Base-by-base conservation (phyloP, 1,140 invertebrate species). In the Atta texana region DNA sequence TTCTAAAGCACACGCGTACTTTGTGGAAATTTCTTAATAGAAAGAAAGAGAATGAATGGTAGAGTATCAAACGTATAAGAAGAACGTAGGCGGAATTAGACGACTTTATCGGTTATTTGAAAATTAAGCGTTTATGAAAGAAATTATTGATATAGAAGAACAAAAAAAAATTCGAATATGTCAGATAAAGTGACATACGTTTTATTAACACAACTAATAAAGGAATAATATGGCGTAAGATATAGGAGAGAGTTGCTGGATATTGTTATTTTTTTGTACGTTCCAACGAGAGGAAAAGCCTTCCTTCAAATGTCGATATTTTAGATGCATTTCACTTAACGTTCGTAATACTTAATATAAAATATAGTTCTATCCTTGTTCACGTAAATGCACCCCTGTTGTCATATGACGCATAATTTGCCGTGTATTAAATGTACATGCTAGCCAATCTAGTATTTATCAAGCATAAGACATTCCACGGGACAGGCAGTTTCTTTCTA, bases 71-170 rank as follows among this genome's bases (percentile, higher is more conserved):
- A 10, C n/a, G 34, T 39, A 34, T 34, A 34, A 39, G 34, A 39
- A 39, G 6, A 39, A 28, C 18, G n/a, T 21, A n/a, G 53, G 44
- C 59, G 44, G 53, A 14, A 59, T 59, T 28, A 49, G 71, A 84
- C 39, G 55, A 34, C 53, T 88, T 89, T 69, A 88, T 89, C 57
- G 28, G 51, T 44, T 28, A 55, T 86, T 34, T 10, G n/a, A 84
- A 49, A 72, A 59, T 44, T 61, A 49, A 34, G 31, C 74, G 49
- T 88, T 85, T 61, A 12, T n/a, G 21, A n/a, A 85, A 88, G 31
- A 0, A 69, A 69, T 63, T 44, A 53, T 7, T 8, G 61, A 59
- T 34, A 28, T 24, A 49, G 59, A 28, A 34, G 8, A 57, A 88
- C 76, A 63, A 44, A 3, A 44, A 44, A 44, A 44, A 75, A 88